A percentile compares a stretch with the other conserved stretches of the same genome.
Evolutionary conservation across 2,113 vertebrate species (phyloP).

Genomic region (Ailurus styani): DNA sequence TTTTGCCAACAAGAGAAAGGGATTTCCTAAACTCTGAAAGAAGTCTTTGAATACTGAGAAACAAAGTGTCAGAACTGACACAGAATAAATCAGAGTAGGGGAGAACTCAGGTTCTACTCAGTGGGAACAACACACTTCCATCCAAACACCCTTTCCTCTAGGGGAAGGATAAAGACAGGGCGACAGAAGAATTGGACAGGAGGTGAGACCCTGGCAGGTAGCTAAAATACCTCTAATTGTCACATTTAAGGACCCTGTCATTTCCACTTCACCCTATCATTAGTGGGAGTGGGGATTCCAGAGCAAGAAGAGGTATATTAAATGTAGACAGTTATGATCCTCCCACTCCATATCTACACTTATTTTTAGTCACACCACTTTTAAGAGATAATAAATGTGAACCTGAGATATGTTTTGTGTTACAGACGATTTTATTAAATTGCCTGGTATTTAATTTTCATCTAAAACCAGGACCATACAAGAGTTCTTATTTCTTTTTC

Average conservation of each 20-base stretch:
- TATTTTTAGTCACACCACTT: neutral
- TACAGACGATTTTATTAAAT: neutral
- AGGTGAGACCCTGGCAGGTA: neutral
- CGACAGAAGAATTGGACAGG: neutral
- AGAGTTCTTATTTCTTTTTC: neutral
- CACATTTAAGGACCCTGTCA: neutral
- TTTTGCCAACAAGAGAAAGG: neutral
- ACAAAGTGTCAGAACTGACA: neutral
- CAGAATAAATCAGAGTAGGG: neutral
- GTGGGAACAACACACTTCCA: neutral
- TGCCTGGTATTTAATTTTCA: neutral
- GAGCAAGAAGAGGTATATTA: neutral
- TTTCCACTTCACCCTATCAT: neutral
- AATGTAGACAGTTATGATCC: neutral
- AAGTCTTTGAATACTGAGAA: neutral
- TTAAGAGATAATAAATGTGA: neutral
- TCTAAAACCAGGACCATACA: neutral
- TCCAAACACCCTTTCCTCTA: neutral
- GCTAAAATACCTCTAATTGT: neutral
- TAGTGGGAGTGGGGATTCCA: neutral
- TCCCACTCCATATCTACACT: neutral
- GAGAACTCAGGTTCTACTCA: neutral
- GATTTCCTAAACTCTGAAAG: neutral
- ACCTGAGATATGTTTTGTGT: neutral
- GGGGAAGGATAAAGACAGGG: neutral